Evolutionary conservation across 1,140 invertebrate genomes (phyloP).

Genomic region (Drosophila chauvacae): DNA sequence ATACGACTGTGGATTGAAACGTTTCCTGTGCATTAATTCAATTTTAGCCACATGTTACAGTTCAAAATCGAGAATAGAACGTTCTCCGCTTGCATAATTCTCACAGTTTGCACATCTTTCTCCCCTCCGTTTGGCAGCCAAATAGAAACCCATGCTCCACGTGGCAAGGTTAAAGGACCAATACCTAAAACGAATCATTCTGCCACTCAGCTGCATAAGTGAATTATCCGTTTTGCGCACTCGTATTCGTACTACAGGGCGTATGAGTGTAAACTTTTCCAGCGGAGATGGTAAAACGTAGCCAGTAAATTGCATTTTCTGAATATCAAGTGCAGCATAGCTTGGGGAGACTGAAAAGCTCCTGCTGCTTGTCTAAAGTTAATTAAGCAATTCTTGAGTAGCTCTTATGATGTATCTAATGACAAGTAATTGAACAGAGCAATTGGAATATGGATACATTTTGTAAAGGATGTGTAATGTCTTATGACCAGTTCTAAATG

Average conservation of each 20-base stretch:
- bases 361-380: constrained; percentile 15
- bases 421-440: constrained; percentile 2
- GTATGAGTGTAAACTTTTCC: constrained; percentile 56
- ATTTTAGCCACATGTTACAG: constrained; percentile 43
- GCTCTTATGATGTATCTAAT: neutral
- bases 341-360: constrained; percentile 27
- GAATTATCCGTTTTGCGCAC: constrained; percentile 54
- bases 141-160: constrained; percentile 22
- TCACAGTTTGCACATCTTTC: constrained; percentile 19
- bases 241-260: constrained; percentile 41
- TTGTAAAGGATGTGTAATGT: neutral
- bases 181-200: constrained; percentile 18
- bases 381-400: constrained; percentile 18
- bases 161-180: constrained; percentile 37
- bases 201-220: constrained; percentile 51
- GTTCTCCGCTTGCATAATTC: constrained; percentile 57
- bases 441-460: neutral
- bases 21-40: constrained; percentile 59
- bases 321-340: constrained; percentile 9
- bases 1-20: constrained; percentile 29
- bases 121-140: constrained; percentile 4
- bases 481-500: neutral
- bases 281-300: neutral
- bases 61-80: constrained; percentile 30
- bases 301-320: constrained; percentile 46